Evolutionary conservation across 1,140 invertebrate genomes (phyloP).

Genomic region (Ips nitidus): DNA sequence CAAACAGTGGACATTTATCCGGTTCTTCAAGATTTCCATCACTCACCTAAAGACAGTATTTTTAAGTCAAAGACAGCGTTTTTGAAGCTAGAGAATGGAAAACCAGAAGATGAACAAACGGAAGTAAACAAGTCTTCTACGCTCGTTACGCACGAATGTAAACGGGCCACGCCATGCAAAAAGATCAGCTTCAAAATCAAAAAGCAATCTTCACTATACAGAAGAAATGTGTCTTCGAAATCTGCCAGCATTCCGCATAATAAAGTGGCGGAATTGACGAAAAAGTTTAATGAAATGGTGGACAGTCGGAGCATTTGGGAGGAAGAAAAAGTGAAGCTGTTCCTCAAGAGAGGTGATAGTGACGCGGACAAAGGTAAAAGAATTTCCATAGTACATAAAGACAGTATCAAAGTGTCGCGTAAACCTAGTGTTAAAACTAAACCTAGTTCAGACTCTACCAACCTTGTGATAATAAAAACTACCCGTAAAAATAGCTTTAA

Average conservation of each 20-base stretch:
- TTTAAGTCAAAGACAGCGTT: constrained; percentile 41
- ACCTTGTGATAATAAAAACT: constrained; percentile 27
- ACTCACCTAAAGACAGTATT: constrained; percentile 37
- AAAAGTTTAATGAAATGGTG: constrained; percentile 56
- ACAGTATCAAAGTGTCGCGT: constrained; percentile 37
- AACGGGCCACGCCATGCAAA: constrained; percentile 32
- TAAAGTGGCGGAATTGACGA: constrained; percentile 58
- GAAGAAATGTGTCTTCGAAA: constrained; percentile 22
- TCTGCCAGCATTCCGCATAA: constrained; percentile 54
- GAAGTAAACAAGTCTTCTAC: constrained; percentile 22
- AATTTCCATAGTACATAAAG: constrained; percentile 20
- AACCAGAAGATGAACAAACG: constrained; percentile 33
- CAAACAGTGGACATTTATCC: constrained; percentile 15
- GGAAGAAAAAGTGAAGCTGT: constrained; percentile 45
- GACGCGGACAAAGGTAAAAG: constrained; percentile 10
- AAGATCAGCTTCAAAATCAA: constrained; percentile 49
- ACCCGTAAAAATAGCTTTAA: constrained; percentile 35
- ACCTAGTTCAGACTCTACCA: constrained; percentile 29
- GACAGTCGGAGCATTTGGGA: constrained; percentile 52
- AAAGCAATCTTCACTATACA: constrained; percentile 42
- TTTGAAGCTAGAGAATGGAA: constrained; percentile 30
- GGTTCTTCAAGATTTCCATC: constrained; percentile 27
- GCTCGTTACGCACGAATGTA: constrained; percentile 10
- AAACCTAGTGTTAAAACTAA: constrained; percentile 45
- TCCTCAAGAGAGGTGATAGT: constrained; percentile 37